These are phyloP conservation scores for Bergia sp. DNA, from an alignment of 92 coral and sea anemone species.

Conservation along the genomic window DNA sequence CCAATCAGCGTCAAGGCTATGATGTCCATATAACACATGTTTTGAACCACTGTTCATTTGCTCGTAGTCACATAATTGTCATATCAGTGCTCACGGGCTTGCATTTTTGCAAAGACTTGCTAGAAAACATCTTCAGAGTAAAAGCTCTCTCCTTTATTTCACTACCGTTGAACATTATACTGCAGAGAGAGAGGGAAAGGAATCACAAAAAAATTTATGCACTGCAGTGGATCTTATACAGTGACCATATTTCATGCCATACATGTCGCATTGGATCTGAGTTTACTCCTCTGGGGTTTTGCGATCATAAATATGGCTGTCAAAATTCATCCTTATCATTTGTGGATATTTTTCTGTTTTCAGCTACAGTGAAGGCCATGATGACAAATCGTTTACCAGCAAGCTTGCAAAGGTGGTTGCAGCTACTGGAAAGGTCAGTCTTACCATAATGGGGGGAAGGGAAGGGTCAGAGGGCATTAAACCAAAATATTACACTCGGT, in stretches of 20 bases:
- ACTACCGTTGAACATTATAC: background rate
- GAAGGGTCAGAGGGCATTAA: too few species aligned
- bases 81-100: background rate
- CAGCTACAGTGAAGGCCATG: conserved; percentile 90
- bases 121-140: too few species aligned
- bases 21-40: too few species aligned
- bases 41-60: too few species aligned
- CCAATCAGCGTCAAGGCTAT: too few species aligned
- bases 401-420: conserved; percentile 86
- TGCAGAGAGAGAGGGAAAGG: background rate
- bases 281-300: background rate
- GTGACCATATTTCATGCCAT: background rate
- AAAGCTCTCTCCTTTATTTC: background rate
- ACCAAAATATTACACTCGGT: background rate
- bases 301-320: background rate
- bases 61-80: too few species aligned
- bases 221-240: background rate
- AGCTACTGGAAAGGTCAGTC: conserved; percentile 84
- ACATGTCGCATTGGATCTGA: background rate
- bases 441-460: background rate
- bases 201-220: background rate
- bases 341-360: background rate
- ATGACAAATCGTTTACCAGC: conserved; percentile 83
- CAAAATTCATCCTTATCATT: background rate
- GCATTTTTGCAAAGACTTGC: too few species aligned